Conservation (phyloP, 37 sponge, comb jelly and placozoan species). For the Mnemiopsis leidyi region DNA sequence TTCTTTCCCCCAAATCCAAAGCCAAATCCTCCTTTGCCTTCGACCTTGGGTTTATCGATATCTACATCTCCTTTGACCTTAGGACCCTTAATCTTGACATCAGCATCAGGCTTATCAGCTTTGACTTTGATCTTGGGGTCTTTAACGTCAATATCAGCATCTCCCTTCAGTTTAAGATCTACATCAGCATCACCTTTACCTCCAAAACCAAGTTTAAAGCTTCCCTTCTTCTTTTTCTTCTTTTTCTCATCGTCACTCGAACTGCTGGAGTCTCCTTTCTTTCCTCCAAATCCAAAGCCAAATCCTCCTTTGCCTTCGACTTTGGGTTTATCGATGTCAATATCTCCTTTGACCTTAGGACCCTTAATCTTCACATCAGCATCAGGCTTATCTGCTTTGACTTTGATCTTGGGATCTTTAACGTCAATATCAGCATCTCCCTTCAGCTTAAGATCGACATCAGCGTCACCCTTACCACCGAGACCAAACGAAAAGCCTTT, state of each 20-base stretch:
- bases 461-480: background rate
- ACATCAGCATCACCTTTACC: conserved; percentile 14
- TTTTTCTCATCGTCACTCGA: background rate
- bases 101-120: conserved; percentile 14
- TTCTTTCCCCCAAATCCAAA: background rate
- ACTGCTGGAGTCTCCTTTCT: background rate
- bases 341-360: background rate
- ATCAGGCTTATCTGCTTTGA: background rate
- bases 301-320: conserved; percentile 28
- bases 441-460: conserved; percentile 9
- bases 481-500: background rate
- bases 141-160: background rate
- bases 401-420: background rate
- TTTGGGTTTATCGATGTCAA: background rate
- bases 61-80: conserved; percentile 46
- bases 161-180: background rate
- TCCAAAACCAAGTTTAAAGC: background rate
- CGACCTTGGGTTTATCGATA: background rate
- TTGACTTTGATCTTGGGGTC: background rate
- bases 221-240: background rate
- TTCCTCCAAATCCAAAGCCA: conserved; percentile 35
- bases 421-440: conserved; percentile 37
- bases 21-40: conserved; percentile 33
- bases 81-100: conserved; percentile 40
- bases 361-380: conserved; percentile 22